Evolutionary conservation across 2,113 vertebrate species (phyloP), one percentile per base, ranked within the genome.

Genomic region (Turnix velox): DNA sequence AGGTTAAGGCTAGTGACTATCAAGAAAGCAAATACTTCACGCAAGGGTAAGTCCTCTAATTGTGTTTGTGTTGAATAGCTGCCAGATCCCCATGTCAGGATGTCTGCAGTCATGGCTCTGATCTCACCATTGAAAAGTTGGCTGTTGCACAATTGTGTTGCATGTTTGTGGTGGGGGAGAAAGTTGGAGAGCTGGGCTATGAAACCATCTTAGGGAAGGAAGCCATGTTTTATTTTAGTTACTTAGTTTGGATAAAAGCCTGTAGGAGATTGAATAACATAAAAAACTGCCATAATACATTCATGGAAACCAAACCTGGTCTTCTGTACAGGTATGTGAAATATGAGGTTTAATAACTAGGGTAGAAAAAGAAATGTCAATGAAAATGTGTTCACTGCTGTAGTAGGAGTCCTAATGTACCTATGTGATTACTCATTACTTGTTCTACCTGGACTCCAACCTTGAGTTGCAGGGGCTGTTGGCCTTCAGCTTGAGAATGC

Each of bases 11-110:
- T 96, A 87, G 92, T 96, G 93, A 94, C 95, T 93, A 95, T 97
- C 94, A 96, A 95, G 97, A 97, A 97, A 98, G 96, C 96, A 97
- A 98, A 97, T 97, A 97, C 97, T 98, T 98, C 97, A 97, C 90
- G 96, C 95, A 95, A 97, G 96, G 97, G 97, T 98, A 98, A 98
- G 98, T 97, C 97, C 94, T 97, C 96, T 98, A 98, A 98, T 98
- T 98, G 97, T 96, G 92, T 97, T 97, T 97, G 92, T 95, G 96
- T 97, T 97, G 97, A 98, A 97, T 96, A 94, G 90, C 93, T 97
- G 97, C 98, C 97, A 98, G 97, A 96, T 97, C 97, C 93, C 92
- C 91, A 85, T 91, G 94, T 93, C 96, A 97, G 97, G 97, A 97
- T 98, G 96, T 96, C 96, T 96, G 81, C 89, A 97, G 95, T 96